Evolutionary conservation across 2,888 invertebrate species (phyloP), one percentile per base, ranked within the genome.

Genomic region (Mythimna vitellina): DNA sequence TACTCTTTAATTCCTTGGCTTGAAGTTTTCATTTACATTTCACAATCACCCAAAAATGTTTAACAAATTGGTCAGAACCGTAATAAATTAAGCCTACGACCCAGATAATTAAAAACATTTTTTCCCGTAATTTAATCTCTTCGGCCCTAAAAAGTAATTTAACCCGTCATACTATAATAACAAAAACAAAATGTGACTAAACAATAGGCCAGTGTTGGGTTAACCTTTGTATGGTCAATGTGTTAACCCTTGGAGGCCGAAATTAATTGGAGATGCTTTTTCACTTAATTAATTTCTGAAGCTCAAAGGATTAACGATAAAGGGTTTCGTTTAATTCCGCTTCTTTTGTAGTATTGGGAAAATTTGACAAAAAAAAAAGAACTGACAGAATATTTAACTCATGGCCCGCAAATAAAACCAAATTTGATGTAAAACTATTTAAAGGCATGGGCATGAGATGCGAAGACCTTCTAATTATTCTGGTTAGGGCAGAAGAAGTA

Each of bases 71-170:
- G 70, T 77, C 6, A 12, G 29, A 32, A 35, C 61, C 74, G 61
- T 73, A 10, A 73, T 73, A 79, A 76, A 75, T 78, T 56, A 65
- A 76, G 53, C 51, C 49, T 35, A 79, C 29, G 29, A 17, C 61
- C 38, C 58, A 51, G 35, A 38, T 78, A 58, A 78, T 82, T 69
- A 64, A 71, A 71, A 78, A 62, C 29, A 60, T 38, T 66, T 80
- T 76, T 72, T 81, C 10, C 64, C 10, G 46, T 62, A 69, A 53
- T 66, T 25, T 66, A 82, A 79, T 75, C 54, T 32, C 38, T 29
- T 22, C 32, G 38, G 53, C 58, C 71, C 60, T 22, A 75, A 68
- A 77, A 75, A 77, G 77, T 57, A 82, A 85, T 85, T 76, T 65
- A 53, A 68, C 65, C 76, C 74, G 62, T 78, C 70, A 64, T 61